phyloP scores from a whole-genome alignment of 2,797 vertebrate species.

The Taeniopygia guttata region DNA sequence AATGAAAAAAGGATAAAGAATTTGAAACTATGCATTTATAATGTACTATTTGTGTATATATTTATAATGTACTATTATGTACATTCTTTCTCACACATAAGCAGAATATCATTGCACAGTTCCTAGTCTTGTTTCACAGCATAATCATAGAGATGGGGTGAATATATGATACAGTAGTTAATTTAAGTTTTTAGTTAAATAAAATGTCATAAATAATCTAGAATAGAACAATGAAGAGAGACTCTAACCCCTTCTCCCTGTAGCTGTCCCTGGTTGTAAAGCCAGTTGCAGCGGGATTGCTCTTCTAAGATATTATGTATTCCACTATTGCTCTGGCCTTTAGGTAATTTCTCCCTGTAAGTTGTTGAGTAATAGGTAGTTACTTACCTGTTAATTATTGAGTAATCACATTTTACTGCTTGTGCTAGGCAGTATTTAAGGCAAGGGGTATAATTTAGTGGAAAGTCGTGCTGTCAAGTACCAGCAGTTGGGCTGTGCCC shows the following conservation, averaged over 20 bases:
- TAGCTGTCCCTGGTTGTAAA: neutral
- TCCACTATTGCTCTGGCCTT: neutral
- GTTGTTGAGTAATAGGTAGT: neutral
- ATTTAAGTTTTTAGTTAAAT: neutral
- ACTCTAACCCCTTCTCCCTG: neutral
- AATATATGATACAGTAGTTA: neutral
- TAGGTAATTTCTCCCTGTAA: neutral
- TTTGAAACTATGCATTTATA: neutral
- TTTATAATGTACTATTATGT: accelerated
- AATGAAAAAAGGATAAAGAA: neutral
- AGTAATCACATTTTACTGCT: neutral
- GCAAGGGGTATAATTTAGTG: neutral
- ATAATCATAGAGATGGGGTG: neutral
- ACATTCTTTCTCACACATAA: neutral
- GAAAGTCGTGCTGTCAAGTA: neutral
- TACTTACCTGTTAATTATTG: neutral
- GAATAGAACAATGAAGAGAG: neutral
- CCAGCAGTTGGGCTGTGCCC: neutral
- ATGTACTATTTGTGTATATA: accelerated
- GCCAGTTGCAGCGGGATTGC: neutral
- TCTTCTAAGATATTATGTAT: neutral
- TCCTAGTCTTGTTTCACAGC: neutral
- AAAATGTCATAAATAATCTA: neutral
- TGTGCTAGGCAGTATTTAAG: neutral
- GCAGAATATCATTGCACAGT: neutral